A percentile compares a stretch with the other conserved stretches of the same genome.
These are phyloP conservation scores for Eupeodes luniger DNA, from an alignment of 2,888 invertebrate species.

Conservation along the genomic window DNA sequence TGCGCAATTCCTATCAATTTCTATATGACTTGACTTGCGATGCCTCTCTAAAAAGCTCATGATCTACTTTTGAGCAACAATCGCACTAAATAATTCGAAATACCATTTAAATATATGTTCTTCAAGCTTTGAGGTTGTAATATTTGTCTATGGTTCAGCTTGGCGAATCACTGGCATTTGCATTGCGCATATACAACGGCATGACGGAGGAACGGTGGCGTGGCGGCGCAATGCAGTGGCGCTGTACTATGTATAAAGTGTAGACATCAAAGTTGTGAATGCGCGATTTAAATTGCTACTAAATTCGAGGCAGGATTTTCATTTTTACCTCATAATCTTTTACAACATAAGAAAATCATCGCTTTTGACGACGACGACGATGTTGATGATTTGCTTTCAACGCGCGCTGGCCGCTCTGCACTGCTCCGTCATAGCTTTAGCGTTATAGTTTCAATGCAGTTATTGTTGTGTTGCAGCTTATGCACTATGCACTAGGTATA, in stretches of 20 bases:
- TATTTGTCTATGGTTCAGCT: constrained; percentile 38
- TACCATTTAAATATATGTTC: constrained; percentile 31
- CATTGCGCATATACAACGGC: constrained; percentile 24
- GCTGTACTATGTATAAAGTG: not conserved
- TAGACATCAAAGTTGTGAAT: constrained; percentile 72
- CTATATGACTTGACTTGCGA: constrained; percentile 21
- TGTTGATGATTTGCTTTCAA: constrained; percentile 53
- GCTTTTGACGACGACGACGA: constrained; percentile 28
- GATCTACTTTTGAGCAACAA: constrained; percentile 69
- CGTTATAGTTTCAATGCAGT: constrained; percentile 40
- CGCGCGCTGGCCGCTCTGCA: not conserved
- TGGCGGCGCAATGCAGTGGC: not conserved
- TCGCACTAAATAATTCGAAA: constrained; percentile 65
- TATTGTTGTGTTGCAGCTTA: constrained; percentile 14
- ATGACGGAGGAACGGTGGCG: no score
- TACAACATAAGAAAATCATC: constrained; percentile 55
- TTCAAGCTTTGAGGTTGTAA: constrained; percentile 10
- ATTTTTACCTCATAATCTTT: constrained; percentile 68
- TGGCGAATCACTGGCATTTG: constrained; percentile 62
- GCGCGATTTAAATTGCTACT: constrained; percentile 55
- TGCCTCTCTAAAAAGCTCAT: constrained; percentile 41
- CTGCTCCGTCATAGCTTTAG: not conserved
- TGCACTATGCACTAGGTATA: not conserved
- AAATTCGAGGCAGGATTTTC: constrained; percentile 57
- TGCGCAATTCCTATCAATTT: constrained; percentile 61